Conservation (phyloP, 2,797 vertebrate species). For the Mycteria americana region DNA sequence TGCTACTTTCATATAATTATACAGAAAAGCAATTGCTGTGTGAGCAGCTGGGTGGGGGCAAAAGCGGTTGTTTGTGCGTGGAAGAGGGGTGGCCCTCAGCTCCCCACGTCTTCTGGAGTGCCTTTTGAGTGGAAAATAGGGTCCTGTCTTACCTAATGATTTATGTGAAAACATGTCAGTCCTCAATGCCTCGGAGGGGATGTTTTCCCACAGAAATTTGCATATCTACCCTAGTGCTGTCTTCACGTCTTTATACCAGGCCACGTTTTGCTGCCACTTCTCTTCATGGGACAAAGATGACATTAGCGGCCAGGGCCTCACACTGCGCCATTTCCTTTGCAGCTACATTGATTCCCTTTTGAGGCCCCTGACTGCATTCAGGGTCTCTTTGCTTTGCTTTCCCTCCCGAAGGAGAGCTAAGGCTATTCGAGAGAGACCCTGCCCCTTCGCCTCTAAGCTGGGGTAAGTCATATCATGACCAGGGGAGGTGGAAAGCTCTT, state of each 20-base stretch:
- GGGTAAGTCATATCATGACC: neutral
- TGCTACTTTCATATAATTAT: neutral
- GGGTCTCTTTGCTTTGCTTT: neutral
- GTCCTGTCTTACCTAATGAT: slow-evolving; percentile 5
- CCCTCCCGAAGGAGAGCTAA: neutral
- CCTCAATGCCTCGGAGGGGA: neutral
- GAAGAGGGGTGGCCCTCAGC: neutral
- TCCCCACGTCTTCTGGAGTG: neutral
- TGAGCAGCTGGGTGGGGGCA: neutral
- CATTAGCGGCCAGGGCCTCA: neutral
- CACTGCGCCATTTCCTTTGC: neutral
- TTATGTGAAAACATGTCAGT: slow-evolving; percentile 41
- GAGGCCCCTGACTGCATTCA: neutral
- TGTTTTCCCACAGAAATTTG: slow-evolving; percentile 60
- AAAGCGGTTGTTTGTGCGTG: neutral
- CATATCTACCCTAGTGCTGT: neutral
- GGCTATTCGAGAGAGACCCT: neutral
- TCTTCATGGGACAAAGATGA: neutral
- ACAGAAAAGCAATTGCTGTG: neutral
- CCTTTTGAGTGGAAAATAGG: neutral
- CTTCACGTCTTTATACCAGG: neutral
- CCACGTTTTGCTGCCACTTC: neutral
- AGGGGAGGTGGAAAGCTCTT: neutral
- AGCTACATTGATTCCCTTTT: neutral
- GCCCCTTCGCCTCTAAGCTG: neutral